These are phyloP conservation scores for Oxycera nigricornis DNA, from an alignment of 2,888 invertebrate genomes.

Conservation along the genomic window DNA sequence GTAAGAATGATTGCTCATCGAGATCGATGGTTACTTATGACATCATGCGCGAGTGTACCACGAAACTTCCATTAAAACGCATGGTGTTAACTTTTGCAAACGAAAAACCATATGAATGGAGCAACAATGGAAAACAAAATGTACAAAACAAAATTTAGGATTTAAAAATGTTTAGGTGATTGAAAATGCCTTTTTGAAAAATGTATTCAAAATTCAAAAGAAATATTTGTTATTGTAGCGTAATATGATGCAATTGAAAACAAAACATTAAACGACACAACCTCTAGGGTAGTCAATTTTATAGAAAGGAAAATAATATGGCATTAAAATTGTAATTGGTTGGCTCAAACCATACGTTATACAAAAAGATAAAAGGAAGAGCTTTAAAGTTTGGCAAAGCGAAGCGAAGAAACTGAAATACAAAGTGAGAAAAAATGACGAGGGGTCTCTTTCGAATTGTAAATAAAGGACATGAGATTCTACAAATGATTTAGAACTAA, in stretches of 20 bases:
- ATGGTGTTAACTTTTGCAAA: conserved; percentile 3
- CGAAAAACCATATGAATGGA: conserved; percentile 35
- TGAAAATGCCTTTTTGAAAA: conserved; percentile 46
- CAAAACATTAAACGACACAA: conserved; percentile 44
- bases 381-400: background rate
- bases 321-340: background rate
- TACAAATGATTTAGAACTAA: too few species aligned
- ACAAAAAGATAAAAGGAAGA: background rate
- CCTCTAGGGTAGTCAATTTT: conserved; percentile 47
- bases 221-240: conserved; percentile 40
- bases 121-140: conserved; percentile 41
- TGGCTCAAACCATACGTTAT: background rate
- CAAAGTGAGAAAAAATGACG: background rate
- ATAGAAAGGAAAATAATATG: background rate
- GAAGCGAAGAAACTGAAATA: too few species aligned
- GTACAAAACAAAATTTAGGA: conserved; percentile 36
- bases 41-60: background rate
- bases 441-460: background rate
- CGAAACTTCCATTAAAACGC: background rate
- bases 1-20: too few species aligned
- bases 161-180: conserved; percentile 38
- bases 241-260: conserved; percentile 41
- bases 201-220: conserved; percentile 46
- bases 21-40: too few species aligned
- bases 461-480: background rate